Evolutionary conservation across 2,797 vertebrate species (phyloP).

Genomic region (Florisuga fusca): DNA sequence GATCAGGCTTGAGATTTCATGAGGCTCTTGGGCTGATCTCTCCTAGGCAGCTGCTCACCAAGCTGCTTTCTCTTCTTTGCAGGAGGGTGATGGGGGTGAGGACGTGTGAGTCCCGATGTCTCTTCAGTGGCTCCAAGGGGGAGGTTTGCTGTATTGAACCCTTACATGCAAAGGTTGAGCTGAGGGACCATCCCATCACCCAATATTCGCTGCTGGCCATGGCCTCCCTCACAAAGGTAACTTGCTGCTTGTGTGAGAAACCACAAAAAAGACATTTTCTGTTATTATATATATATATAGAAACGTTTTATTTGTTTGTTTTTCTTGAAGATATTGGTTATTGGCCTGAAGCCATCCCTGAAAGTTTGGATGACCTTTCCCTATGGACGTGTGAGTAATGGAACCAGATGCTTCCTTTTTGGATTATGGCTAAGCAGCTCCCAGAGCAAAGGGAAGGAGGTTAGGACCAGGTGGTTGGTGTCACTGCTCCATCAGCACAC

Average conservation of each 20-base stretch:
- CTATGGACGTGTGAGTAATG: constrained; percentile 88
- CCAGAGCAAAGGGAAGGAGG: background rate
- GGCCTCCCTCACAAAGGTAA: constrained; percentile 96
- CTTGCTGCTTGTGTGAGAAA: background rate
- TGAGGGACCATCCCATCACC: constrained; percentile 94
- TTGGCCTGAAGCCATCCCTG: constrained; percentile 94
- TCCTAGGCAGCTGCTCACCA: background rate
- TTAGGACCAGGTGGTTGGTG: background rate
- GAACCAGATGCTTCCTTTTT: background rate
- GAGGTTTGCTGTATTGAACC: constrained; percentile 97
- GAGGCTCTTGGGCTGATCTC: background rate
- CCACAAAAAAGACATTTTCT: background rate
- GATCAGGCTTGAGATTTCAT: background rate
- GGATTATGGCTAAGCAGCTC: background rate
- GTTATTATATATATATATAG: background rate
- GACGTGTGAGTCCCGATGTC: constrained; percentile 94
- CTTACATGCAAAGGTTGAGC: constrained; percentile 87
- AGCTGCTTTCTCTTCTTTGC: background rate
- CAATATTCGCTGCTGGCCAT: constrained; percentile 94
- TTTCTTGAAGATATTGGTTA: constrained; percentile 89
- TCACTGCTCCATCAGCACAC: fast-evolving
- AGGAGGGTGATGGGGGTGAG: constrained; percentile 98
- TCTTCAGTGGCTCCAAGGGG: constrained; percentile 97
- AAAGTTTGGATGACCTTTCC: constrained; percentile 99
- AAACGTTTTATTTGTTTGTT: background rate